Evolutionary conservation across 2,797 vertebrate species (phyloP), one percentile per base, ranked within the genome.

Genomic region (Sebastes hopkinsi): DNA sequence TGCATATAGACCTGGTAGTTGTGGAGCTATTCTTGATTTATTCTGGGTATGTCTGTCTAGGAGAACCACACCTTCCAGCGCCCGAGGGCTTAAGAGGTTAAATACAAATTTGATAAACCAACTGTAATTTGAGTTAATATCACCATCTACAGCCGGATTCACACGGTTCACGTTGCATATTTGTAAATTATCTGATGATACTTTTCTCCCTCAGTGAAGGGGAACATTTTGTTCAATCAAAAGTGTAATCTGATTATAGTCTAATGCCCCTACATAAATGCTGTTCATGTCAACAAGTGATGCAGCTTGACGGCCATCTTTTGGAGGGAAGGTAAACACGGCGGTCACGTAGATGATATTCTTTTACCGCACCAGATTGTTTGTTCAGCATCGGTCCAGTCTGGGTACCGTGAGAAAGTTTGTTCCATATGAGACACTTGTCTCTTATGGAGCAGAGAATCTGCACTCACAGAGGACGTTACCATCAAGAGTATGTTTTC

Each of bases 311-410:
- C 56, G 18, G 56, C 67, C 77, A 67, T 81, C 38, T 70, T 75
- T 29, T 18, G 16, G 68, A 56, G 59, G 65, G 56, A 73, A 52
- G 59, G 84, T 82, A 88, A 90, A 91, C 82, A 83, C 4, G 16
- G 27, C 10, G 7, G 82, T 87, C 87, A 90, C 80, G 64, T 86
- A 86, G 60, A 83, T 62, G 65, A 75, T 89, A 72, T 92, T 90
- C 79, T 90, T 88, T 89, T 75, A 89, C 77, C 10, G 13, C 81
- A 59, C n/a, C 80, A 75, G 87, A 94, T 95, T 94, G 91, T 95
- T 93, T 95, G 84, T 85, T 79, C 77, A 88, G 86, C 82, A 73
- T 85, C 65, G 13, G 83, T 75, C 68, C 75, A 56, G 80, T 78
- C 87, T 68, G 81, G 75, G 61, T 79, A 69, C 83, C 85, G 79